Percentiles rank a stretch among this genome's conserved stretches.
Evolutionary conservation across 1,140 invertebrate species (phyloP).

Genomic region (Drosophila micromelanica): DNA sequence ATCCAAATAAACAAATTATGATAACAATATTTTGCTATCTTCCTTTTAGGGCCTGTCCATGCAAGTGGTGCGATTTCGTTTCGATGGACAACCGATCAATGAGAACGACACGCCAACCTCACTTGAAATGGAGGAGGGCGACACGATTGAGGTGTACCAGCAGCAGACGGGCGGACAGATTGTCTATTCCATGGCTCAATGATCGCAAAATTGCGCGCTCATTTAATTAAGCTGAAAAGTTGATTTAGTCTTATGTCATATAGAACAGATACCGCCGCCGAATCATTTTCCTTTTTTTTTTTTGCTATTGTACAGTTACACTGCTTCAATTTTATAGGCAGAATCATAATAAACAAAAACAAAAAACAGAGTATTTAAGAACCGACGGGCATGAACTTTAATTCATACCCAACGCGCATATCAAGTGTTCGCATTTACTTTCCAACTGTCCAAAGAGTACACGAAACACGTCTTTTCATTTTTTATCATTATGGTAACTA

Average conservation of each 20-base stretch:
- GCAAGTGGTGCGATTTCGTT: constrained; percentile 94
- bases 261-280: too few species aligned
- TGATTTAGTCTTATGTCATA: not conserved
- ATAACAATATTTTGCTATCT: not conserved
- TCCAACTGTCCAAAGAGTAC: not conserved
- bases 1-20: not conserved
- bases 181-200: not conserved
- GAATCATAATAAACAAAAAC: too few species aligned
- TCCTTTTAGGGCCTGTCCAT: constrained; percentile 88
- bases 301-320: too few species aligned
- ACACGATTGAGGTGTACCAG: constrained; percentile 97
- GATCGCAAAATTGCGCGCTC: not conserved
- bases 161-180: constrained; percentile 93
- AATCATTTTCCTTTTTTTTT: too few species aligned
- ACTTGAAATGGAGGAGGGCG: constrained; percentile 96
- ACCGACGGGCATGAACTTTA: too few species aligned
- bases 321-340: too few species aligned
- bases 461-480: not conserved
- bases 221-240: not conserved
- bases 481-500: not conserved
- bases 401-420: not conserved
- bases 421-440: not conserved
- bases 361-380: too few species aligned
- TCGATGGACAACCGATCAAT: constrained; percentile 96
- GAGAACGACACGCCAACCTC: constrained; percentile 95